phyloP scores from a whole-genome alignment of 1,140 invertebrate species.

The Drosophila hydei region DNA sequence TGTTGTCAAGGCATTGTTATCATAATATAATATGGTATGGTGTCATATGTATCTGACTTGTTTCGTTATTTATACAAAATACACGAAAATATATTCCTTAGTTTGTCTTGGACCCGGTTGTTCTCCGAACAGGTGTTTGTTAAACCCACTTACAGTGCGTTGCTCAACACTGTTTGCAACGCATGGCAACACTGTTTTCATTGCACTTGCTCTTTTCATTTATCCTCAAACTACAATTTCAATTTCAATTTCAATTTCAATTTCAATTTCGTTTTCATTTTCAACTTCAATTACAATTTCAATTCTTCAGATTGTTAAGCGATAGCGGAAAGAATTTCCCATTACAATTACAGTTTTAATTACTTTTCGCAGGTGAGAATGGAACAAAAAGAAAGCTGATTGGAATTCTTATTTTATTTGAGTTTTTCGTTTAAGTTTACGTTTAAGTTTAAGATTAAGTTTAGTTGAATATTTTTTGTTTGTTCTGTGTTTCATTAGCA shows the following conservation, averaged over 20 bases:
- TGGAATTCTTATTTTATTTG: background rate
- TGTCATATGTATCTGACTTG: constrained; percentile 11
- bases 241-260: constrained; percentile 21
- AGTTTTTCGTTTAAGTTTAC: background rate
- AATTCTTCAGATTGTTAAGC: no score
- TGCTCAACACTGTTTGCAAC: constrained; percentile 21
- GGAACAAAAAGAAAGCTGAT: background rate
- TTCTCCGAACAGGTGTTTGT: constrained; percentile 69
- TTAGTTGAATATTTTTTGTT: constrained; percentile 1
- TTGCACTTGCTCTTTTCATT: constrained; percentile 25
- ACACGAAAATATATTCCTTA: constrained; percentile 70
- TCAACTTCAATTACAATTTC: constrained; percentile 2
- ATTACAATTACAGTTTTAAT: no score
- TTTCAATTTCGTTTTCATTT: background rate
- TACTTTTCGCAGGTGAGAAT: no score
- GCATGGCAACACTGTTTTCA: constrained; percentile 22
- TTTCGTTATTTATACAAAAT: constrained; percentile 51
- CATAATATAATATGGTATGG: constrained; percentile 7
- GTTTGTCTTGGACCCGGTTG: constrained; percentile 77
- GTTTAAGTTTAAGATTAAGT: background rate
- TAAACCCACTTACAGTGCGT: constrained; percentile 18
- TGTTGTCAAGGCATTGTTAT: constrained; percentile 33
- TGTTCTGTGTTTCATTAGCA: constrained; percentile 34
- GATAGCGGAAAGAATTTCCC: no score
- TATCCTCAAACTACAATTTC: constrained; percentile 71